These are phyloP conservation scores for Acanthosepion esculentum DNA, from an alignment of 2,888 invertebrate species.

Conservation along the genomic window DNA sequence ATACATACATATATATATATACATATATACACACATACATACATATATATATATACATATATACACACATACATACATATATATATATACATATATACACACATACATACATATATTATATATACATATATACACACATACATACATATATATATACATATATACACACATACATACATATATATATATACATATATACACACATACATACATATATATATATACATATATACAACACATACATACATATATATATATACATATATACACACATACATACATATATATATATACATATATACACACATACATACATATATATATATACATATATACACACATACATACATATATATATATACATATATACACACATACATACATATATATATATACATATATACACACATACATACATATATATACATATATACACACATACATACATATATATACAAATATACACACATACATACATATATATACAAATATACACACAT, in stretches of 20 bases:
- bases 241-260: too few relatives aligned
- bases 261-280: too few relatives aligned
- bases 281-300: too few relatives aligned
- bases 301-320: too few relatives aligned
- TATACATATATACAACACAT: not conserved
- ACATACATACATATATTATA: too few relatives aligned
- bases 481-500: not conserved
- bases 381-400: too few relatives aligned
- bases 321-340: too few relatives aligned
- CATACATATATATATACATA: not conserved
- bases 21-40: not conserved
- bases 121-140: not conserved
- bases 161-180: not conserved
- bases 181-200: too few relatives aligned
- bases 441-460: not conserved
- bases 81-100: not conserved
- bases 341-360: too few relatives aligned
- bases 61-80: not conserved
- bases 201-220: not conserved
- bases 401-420: not conserved
- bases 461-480: not conserved
- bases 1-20: not conserved
- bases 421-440: not conserved
- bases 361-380: too few relatives aligned
- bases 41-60: not conserved